These are phyloP conservation scores for Gryllus longicercus DNA, from an alignment of 2,888 invertebrate species.

Conservation along the genomic window DNA sequence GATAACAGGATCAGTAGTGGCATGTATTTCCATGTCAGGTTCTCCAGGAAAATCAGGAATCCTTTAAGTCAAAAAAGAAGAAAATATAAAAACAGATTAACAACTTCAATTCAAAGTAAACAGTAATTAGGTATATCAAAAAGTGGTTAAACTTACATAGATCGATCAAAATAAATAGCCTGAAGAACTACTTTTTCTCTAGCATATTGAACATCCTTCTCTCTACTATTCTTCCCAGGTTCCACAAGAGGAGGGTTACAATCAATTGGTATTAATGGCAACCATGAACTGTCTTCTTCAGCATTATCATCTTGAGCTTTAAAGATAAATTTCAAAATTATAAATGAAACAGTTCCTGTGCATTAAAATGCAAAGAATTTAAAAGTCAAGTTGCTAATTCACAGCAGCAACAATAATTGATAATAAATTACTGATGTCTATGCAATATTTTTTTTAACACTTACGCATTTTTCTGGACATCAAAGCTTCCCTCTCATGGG, in stretches of 20 bases:
- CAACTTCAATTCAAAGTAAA: too few relatives aligned
- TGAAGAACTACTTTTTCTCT: constrained; percentile 81
- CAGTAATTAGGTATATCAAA: too few relatives aligned
- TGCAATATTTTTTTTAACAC: constrained; percentile 35
- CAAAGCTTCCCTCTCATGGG: constrained; percentile 79
- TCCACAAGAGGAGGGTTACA: constrained; percentile 51
- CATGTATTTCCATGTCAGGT: constrained; percentile 78
- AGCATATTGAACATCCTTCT: constrained; percentile 81
- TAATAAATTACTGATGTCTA: background rate
- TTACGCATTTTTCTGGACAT: constrained; percentile 69
- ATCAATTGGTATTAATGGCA: constrained; percentile 66
- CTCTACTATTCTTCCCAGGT: constrained; percentile 76
- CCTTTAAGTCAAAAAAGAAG: constrained; percentile 43
- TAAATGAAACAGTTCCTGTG: constrained; percentile 2
- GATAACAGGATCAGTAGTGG: constrained; percentile 69
- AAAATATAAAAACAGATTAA: too few relatives aligned
- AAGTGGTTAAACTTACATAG: constrained; percentile 51
- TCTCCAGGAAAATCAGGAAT: constrained; percentile 85
- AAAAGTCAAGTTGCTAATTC: background rate
- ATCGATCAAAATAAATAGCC: constrained; percentile 74
- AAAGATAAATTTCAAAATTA: constrained; percentile 25
- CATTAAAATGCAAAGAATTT: background rate
- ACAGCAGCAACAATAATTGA: background rate
- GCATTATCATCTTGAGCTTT: constrained; percentile 55
- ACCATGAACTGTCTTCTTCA: constrained; percentile 79